phyloP scores from a whole-genome alignment of 2,113 vertebrate species.

The Caretta caretta region DNA sequence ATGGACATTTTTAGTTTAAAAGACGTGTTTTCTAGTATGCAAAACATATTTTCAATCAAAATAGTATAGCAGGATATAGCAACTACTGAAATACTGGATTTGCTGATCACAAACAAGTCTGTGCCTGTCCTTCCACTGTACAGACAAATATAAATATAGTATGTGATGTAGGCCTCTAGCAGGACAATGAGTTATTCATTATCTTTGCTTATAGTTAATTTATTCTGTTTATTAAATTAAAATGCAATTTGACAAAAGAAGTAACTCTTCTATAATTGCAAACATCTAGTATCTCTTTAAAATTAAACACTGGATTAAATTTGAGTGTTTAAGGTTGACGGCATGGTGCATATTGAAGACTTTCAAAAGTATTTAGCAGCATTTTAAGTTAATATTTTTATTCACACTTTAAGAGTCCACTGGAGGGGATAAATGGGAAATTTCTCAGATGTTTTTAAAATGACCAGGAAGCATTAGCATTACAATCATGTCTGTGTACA shows the following conservation, averaged over 20 bases:
- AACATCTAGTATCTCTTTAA: conserved; percentile 37
- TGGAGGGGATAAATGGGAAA: neutral
- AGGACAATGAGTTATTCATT: conserved; percentile 73
- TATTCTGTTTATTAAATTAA: conserved; percentile 72
- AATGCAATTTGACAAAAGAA: conserved; percentile 47
- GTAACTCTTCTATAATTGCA: conserved; percentile 29
- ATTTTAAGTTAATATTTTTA: neutral
- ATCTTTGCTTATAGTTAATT: conserved; percentile 58
- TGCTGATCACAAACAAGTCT: conserved; percentile 75
- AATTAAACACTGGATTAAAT: conserved; percentile 7
- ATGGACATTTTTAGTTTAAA: neutral
- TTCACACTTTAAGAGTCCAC: neutral
- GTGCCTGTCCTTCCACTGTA: conserved; percentile 71
- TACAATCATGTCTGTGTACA: neutral
- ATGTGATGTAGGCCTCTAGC: conserved; percentile 57
- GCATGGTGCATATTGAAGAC: neutral
- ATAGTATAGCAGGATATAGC: conserved; percentile 62
- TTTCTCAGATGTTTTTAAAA: neutral
- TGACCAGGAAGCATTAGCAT: neutral
- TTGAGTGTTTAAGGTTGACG: conserved; percentile 11
- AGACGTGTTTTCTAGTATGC: neutral
- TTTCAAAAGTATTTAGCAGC: conserved; percentile 4
- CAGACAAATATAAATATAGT: conserved; percentile 74
- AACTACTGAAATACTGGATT: conserved; percentile 66
- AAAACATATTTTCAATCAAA: conserved; percentile 31